Evolutionary conservation across 2,113 vertebrate genomes (phyloP), one percentile per base, ranked within the genome.

Genomic region (Taxidea taxus): DNA sequence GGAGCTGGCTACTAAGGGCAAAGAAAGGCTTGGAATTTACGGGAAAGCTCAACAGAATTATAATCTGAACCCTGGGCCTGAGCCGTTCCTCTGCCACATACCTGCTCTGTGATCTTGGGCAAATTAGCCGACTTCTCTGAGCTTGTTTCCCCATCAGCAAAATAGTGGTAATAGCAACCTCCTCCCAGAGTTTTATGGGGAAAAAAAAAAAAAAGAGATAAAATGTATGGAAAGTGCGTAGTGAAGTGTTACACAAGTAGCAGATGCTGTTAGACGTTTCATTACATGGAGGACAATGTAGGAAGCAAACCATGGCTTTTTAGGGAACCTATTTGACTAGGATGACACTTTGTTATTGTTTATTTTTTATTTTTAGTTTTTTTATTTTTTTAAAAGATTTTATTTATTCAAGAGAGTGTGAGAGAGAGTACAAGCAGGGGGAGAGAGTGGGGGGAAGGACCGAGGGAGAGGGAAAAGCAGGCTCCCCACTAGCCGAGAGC

Each of bases 301-400:
- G 74, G 15, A 81, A 85, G 66, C 68, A 51, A 34, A 21, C 66
- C 4, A 2, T 8, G 27, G 27, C 47, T 78, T 78, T 21, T 42
- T 27, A 16, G 87, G 54, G 10, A 54, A 27, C 4, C 31, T 15
- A 0, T 23, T 21, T 81, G 39, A 74, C 44, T 39, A 11, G 86
- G 11, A 37, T 12, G 16, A 31, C 25, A 60, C 5, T 2, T 18
- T 0, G 0, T 21, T 6, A 29, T 21, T 16, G 39, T 18, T 68
- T 37, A 68, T 37, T 68, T 66, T 68, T 68, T 37, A 68, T 20
- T 68, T 68, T 68, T 68, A 68, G 66, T 9, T 68, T 68, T 68
- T 68, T 37, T 10, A 10, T 31, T 34, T 66, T 34, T 66, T 66
- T 68, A 20, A 68, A 68, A 37, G 34, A 37, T 37, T 68, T 68